Conservation (phyloP, 2,113 vertebrate species). For the Nerophis ophidion region DNA sequence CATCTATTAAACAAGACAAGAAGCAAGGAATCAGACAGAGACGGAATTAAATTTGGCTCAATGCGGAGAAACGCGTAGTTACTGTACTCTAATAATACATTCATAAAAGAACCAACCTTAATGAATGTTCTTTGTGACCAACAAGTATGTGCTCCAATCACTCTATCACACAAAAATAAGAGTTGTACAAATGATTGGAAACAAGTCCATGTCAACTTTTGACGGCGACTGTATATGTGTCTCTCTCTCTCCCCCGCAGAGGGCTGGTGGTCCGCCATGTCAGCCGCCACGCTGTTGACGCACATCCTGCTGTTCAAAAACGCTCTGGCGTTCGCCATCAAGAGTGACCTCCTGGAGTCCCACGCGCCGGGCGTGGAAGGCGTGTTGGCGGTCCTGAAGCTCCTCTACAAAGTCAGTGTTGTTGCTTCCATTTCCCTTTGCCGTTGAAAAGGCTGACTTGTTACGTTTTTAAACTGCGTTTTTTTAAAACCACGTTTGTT, state of each 20-base stretch:
- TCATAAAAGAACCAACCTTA: no score
- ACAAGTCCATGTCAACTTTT: no score
- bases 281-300: slow-evolving; percentile 34
- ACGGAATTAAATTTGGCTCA: no score
- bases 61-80: no score
- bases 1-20: no score
- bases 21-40: no score
- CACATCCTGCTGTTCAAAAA: slow-evolving; percentile 64
- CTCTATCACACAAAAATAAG: no score
- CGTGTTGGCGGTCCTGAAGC: slow-evolving; percentile 56
- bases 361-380: slow-evolving; percentile 43
- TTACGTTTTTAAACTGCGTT: not conserved
- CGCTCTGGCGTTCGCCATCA: slow-evolving; percentile 55
- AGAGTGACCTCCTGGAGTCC: slow-evolving; percentile 10
- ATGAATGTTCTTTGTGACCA: no score
- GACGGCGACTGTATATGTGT: not conserved
- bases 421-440: not conserved
- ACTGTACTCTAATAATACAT: no score
- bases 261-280: slow-evolving; percentile 50
- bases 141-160: no score
- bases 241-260: slow-evolving; percentile 28
- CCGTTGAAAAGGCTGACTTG: not conserved
- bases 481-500: not conserved
- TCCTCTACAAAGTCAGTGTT: slow-evolving; percentile 57
- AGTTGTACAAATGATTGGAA: not conserved